These are phyloP conservation scores for Tetraneura akinire DNA, from an alignment of 1,140 invertebrate species.

Conservation along the genomic window DNA sequence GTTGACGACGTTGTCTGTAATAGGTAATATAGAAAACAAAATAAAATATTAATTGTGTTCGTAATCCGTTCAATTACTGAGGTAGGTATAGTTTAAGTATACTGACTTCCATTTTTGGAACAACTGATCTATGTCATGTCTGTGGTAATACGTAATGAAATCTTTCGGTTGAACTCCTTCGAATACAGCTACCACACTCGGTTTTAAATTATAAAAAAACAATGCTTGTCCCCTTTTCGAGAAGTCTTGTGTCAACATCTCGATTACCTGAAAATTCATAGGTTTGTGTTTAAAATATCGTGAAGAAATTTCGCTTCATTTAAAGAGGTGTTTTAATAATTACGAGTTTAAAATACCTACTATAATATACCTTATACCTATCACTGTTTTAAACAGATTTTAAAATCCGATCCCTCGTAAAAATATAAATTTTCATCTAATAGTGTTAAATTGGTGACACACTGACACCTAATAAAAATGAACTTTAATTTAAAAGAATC, in stretches of 20 bases:
- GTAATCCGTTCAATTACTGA: background rate
- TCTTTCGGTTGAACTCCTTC: slow-evolving; percentile 73
- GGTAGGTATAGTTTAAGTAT: background rate
- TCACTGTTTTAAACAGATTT: too few species aligned
- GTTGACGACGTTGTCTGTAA: slow-evolving; percentile 15
- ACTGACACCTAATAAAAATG: too few species aligned
- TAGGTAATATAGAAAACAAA: too few species aligned
- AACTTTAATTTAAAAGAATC: too few species aligned
- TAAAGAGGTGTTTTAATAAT: too few species aligned
- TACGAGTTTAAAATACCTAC: too few species aligned
- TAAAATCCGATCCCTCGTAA: too few species aligned
- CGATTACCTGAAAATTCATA: slow-evolving; percentile 54
- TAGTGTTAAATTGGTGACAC: too few species aligned
- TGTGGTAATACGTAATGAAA: slow-evolving; percentile 74
- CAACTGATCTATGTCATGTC: slow-evolving; percentile 70
- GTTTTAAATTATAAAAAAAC: slow-evolving; percentile 79
- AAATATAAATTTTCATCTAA: too few species aligned
- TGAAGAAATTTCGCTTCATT: too few species aligned
- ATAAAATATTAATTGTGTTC: background rate
- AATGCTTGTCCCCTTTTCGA: slow-evolving; percentile 69
- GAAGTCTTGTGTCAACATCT: slow-evolving; percentile 68
- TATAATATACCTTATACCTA: too few species aligned
- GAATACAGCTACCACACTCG: slow-evolving; percentile 75
- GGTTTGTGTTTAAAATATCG: too few species aligned
- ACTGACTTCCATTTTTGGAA: slow-evolving; percentile 56